Base-by-base conservation (phyloP, 2,888 invertebrate species). In the Papilio elwesi region DNA sequence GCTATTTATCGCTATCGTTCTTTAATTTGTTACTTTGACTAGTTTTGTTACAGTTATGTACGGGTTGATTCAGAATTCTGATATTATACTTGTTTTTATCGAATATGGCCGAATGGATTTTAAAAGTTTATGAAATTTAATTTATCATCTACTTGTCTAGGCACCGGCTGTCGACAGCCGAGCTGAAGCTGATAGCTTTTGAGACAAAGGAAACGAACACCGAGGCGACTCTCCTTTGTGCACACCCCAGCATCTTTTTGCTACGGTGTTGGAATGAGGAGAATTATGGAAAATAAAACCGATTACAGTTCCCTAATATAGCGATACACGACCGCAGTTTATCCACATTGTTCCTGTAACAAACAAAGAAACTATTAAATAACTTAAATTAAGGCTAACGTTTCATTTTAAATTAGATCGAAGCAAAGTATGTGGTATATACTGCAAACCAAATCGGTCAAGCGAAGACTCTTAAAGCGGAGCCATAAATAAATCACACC, bases 401-500 rank as follows among this genome's bases (percentile, higher is more conserved):
- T 65, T 73, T 36, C 64, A 70, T 59, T 64, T 57, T 65, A 81
- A 78, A 82, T 83, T 83, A 83, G 84, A 83, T 83, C 78, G 77
- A 78, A 79, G 66, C 53, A 71, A 81, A 81, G 83, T 82, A 85
- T 79, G n/a, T n/a, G n/a, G n/a, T 76, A 82, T 74, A 73, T 87
- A 88, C 51, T 81, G 87, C 87, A 87, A 90, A 88, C 87, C 87
- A 86, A 88, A 84, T 86, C 87, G 89, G 90, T 87, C 89, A 90
- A 89, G 87, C 83, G 82, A 85, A 85, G 87, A 82, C 87, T 89
- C 85, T 88, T 82, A 85, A 87, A 87, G 87, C 85, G 83, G 81
- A 86, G 92, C 87, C 91, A 84, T 93, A 93, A 93, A 93, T 93
- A 93, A 93, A 93, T 93, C 93, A 92, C 93, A 92, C 93, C 92